phyloP scores from a whole-genome alignment of 2,797 vertebrate genomes.

The Prunella strophiata region DNA sequence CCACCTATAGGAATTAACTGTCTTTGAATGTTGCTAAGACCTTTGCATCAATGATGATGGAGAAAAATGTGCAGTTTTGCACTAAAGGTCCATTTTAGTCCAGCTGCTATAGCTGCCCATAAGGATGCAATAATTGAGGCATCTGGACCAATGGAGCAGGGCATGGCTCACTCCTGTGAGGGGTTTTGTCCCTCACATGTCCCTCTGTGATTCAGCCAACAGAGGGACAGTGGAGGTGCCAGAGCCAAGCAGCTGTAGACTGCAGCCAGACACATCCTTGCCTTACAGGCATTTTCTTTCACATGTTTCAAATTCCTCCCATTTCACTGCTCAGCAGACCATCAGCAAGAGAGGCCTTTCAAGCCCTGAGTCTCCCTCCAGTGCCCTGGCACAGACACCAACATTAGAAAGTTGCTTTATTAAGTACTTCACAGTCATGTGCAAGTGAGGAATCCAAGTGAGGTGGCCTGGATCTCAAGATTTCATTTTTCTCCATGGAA shows the following conservation, averaged over 20 bases:
- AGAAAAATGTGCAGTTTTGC: background rate
- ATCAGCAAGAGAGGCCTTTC: background rate
- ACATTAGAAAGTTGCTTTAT: background rate
- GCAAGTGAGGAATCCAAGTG: background rate
- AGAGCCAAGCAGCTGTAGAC: background rate
- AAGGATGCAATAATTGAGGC: background rate
- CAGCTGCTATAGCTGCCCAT: background rate
- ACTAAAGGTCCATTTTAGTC: background rate
- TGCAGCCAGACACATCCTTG: background rate
- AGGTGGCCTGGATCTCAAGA: background rate
- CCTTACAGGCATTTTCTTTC: background rate
- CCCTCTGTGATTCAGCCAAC: background rate
- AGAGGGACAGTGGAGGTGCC: background rate
- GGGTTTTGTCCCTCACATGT: background rate
- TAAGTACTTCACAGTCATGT: background rate
- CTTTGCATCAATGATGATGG: background rate
- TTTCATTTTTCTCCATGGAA: background rate
- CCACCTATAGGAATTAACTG: background rate
- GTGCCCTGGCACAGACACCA: background rate
- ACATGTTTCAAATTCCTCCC: background rate
- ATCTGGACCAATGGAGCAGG: background rate
- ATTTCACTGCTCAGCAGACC: background rate
- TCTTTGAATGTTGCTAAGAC: background rate
- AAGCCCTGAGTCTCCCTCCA: background rate
- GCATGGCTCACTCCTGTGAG: background rate